Evolutionary conservation across 2,113 vertebrate genomes (phyloP).

Genomic region (Lagopus muta): DNA sequence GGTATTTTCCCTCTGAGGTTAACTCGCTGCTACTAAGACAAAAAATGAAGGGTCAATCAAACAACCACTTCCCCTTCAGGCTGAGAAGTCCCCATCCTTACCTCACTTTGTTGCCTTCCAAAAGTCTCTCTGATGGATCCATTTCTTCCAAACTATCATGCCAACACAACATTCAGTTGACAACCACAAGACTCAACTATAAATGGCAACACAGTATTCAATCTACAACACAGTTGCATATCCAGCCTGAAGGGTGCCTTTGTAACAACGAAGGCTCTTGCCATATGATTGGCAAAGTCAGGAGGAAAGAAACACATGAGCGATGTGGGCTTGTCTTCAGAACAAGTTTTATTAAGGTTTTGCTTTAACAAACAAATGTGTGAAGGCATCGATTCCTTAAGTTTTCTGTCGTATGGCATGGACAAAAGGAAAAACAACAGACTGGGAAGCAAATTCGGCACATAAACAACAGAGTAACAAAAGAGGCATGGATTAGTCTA

Average conservation of each 20-base stretch:
- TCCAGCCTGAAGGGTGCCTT: neutral
- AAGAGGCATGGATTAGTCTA: slow-evolving; percentile 66
- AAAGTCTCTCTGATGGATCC: neutral
- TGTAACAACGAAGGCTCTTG: neutral
- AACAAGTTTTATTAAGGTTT: slow-evolving; percentile 80
- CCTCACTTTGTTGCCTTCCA: rapidly evolving
- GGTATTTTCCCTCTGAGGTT: neutral
- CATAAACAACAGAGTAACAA: slow-evolving; percentile 66
- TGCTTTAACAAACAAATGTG: slow-evolving; percentile 73
- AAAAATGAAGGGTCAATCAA: rapidly evolving
- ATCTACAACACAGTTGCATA: neutral
- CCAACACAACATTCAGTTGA: neutral
- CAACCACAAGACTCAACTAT: neutral
- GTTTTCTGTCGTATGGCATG: slow-evolving; percentile 66
- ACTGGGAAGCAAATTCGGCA: slow-evolving; percentile 62
- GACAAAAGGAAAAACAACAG: slow-evolving; percentile 72
- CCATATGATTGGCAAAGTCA: neutral
- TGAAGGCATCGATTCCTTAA: slow-evolving; percentile 76
- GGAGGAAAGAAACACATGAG: neutral
- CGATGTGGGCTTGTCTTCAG: slow-evolving; percentile 30
- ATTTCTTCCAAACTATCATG: neutral
- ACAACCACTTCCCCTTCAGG: neutral
- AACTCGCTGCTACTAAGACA: neutral
- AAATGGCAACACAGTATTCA: neutral
- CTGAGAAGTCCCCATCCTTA: neutral